Base-by-base conservation (phyloP, 64 coral and sea anemone genomes). In the Pachyseris speciosa region DNA sequence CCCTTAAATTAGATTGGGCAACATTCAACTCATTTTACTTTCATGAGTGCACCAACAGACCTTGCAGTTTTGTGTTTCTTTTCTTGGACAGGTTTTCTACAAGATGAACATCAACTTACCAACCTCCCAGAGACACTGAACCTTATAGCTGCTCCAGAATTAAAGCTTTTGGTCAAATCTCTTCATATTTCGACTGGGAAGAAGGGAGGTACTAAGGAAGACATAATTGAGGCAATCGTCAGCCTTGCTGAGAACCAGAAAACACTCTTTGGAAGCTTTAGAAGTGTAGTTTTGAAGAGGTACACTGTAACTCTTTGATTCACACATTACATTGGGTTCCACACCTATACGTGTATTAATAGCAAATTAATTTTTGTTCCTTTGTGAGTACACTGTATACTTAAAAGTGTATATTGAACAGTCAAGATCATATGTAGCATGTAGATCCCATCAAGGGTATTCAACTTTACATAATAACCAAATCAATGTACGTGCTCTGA, bases 261-360 rank as follows among this genome's bases (percentile, higher is more conserved):
- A 38, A 90, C 87, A 39, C 64, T 98, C 40, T 91, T 94, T 91
- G 88, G 92, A 34, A 94, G 72, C 59, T 75, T 79, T 27, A 60
- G 50, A 75, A 57, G 27, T 74, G 76, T 89, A n/a, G 64, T 96
- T 74, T 92, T 96, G 11, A 96, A 93, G 84, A 93, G 67, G 94
- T 96, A 89, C 55, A 9, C 22, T 16, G 39, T 24, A 8, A 72
- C 25, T 72, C 16, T 39, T 30, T 72, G 28, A 38, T 25, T 64
- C 15, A 31, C n/a, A n/a, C n/a, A n/a, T n/a, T n/a, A n/a, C n/a
- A n/a, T n/a, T n/a, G n/a, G n/a, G n/a, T n/a, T n/a, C n/a, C n/a
- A n/a, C n/a, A n/a, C n/a, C n/a, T n/a, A n/a, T n/a, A n/a, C n/a
- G n/a, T n/a, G n/a, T n/a, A n/a, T n/a, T n/a, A n/a, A n/a, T n/a